Base-by-base conservation (phyloP, 2,797 vertebrate species). In the Poeciliopsis presidionis region DNA sequence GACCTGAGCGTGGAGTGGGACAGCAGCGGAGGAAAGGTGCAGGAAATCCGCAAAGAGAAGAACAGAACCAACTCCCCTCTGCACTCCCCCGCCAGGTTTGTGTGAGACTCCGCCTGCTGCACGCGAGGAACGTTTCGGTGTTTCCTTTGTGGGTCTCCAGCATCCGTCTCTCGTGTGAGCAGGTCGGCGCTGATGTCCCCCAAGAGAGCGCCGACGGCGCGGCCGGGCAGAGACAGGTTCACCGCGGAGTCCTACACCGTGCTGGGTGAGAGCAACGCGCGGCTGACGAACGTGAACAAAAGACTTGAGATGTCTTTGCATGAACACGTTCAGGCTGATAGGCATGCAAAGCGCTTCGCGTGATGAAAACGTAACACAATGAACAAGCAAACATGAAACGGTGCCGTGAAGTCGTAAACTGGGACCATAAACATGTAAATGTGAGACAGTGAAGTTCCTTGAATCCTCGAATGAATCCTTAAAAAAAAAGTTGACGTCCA, bases 171-270 rank as follows among this genome's bases (percentile, higher is more conserved):
- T 1, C 81, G 51, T 78, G 49, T 57, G 7, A 47, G 57, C 90
- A 99, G 98, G 93, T 95, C 93, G 1, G 95, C 97, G 22, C 87
- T 96, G 88, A 97, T 97, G 90, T 99, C 98, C 0, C 98, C 98
- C 4, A 99, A 99, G 94, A 96, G 98, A 94, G 96, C 95, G 33
- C 94, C 96, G 0, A 95, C 96, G 0, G 90, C 96, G 30, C 96
- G 97, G 0, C 96, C 96, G 1, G 96, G 97, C 76, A 95, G 98
- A 57, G 98, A 99, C 84, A 93, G 98, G 36, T 99, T 99, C 80
- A 99, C 98, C 0, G 98, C 98, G 0, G 98, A 99, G 93, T 99
- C 98, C 86, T 99, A 99, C 95, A 99, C 98, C 0, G 97, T 99
- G 12, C 92, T 99, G 86, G 98, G 98, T 98, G 92, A 96, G 95